Evolutionary conservation across 2,113 vertebrate genomes (phyloP).

Genomic region (Mesoclemmys tuberculata): DNA sequence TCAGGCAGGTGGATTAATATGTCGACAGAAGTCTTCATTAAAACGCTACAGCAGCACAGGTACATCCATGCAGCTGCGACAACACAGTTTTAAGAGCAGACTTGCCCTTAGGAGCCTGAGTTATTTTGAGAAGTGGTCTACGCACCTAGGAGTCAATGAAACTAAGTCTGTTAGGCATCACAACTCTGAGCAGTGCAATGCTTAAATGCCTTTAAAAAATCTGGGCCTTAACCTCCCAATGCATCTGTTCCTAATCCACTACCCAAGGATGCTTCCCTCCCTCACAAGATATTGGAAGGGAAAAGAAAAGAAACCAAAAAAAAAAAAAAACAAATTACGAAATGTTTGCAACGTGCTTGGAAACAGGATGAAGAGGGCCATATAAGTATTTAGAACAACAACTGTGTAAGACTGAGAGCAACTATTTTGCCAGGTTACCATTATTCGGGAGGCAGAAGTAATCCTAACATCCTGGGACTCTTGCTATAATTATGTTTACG

Average conservation of each 20-base stretch:
- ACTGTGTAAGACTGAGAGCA: not conserved
- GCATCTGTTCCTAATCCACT: too few species aligned
- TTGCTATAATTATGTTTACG: too few species aligned
- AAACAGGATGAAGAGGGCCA: rapidly evolving
- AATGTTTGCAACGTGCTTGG: not conserved
- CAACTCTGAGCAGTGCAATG: too few species aligned
- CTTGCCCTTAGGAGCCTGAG: not conserved
- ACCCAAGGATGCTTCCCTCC: too few species aligned
- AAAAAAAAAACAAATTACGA: not conserved
- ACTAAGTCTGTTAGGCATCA: too few species aligned
- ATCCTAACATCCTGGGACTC: too few species aligned
- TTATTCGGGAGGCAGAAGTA: not conserved
- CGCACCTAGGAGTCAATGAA: not conserved
- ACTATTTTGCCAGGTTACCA: not conserved
- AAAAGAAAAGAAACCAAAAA: too few species aligned
- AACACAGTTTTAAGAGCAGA: not conserved
- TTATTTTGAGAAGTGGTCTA: not conserved
- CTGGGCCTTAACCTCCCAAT: too few species aligned
- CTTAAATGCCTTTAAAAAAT: too few species aligned
- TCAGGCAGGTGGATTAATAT: not conserved
- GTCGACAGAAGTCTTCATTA: not conserved
- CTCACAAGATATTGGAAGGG: not conserved
- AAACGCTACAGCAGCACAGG: not conserved
- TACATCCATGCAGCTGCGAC: too few species aligned
- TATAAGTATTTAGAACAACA: not conserved